phyloP scores from a whole-genome alignment of 37 sponge, comb jelly and placozoan genomes.

The Axinella damicornis region DNA sequence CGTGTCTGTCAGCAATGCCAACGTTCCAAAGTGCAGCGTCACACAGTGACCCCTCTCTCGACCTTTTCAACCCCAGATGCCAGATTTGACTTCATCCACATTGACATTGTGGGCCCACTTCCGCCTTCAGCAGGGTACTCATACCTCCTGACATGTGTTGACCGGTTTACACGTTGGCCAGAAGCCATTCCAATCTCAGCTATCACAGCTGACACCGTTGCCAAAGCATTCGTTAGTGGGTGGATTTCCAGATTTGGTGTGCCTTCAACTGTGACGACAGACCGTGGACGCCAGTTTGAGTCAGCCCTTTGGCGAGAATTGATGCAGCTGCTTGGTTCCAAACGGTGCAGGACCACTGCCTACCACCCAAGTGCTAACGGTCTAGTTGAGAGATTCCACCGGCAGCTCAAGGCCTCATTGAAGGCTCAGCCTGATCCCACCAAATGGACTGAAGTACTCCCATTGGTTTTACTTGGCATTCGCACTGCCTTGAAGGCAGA shows the following conservation, averaged over 20 bases:
- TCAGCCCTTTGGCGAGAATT: constrained; percentile 36
- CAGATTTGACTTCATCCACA: constrained; percentile 58
- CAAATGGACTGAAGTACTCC: constrained; percentile 32
- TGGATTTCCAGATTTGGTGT: constrained; percentile 57
- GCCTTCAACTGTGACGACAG: constrained; percentile 44
- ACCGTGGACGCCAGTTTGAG: constrained; percentile 53
- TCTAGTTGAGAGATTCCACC: constrained; percentile 50
- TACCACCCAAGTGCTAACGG: constrained; percentile 62
- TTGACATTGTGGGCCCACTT: constrained; percentile 69
- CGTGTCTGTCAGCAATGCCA: constrained; percentile 55
- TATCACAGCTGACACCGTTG: constrained; percentile 53
- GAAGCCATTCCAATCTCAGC: constrained; percentile 47
- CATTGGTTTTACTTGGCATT: constrained; percentile 47
- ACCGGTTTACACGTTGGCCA: constrained; percentile 60
- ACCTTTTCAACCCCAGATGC: constrained; percentile 48
- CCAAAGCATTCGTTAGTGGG: constrained; percentile 22
- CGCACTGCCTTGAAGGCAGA: constrained; percentile 46
- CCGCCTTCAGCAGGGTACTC: constrained; percentile 50
- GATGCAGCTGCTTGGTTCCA: constrained; percentile 37
- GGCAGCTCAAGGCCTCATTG: constrained; percentile 50
- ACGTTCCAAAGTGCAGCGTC: constrained; percentile 53
- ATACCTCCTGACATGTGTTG: constrained; percentile 65
- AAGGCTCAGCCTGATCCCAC: constrained; percentile 21
- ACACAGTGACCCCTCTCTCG: constrained; percentile 49
- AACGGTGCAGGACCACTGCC: constrained; percentile 29